phyloP scores from a whole-genome alignment of 1,140 invertebrate species.

The Riptortus pedestris region DNA sequence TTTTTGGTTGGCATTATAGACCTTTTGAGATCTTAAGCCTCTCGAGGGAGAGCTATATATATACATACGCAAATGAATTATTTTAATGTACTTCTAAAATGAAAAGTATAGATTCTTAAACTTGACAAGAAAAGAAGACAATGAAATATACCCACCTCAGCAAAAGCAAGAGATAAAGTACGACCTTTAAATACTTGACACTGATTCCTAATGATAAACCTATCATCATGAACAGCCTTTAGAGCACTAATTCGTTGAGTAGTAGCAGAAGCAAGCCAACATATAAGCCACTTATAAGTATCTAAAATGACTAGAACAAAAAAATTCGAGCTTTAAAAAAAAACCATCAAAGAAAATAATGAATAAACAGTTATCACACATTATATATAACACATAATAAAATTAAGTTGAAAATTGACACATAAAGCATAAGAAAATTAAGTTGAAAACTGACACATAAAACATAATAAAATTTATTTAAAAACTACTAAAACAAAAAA shows the following conservation, averaged over 20 bases:
- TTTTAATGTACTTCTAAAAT: background rate
- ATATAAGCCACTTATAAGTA: constrained; percentile 72
- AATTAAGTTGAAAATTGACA: background rate
- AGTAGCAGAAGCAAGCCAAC: constrained; percentile 61
- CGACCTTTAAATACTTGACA: constrained; percentile 69
- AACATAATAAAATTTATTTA: background rate
- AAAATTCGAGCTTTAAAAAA: too few species aligned
- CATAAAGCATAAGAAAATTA: background rate
- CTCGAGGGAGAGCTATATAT: background rate
- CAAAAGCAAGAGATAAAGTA: constrained; percentile 63
- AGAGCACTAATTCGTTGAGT: constrained; percentile 48
- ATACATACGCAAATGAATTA: background rate
- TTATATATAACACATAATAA: background rate
- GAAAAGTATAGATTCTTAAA: background rate
- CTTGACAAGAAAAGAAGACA: background rate
- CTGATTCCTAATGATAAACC: constrained; percentile 63
- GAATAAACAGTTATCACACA: background rate
- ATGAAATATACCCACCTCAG: constrained; percentile 43
- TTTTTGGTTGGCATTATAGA: background rate
- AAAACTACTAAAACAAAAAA: background rate
- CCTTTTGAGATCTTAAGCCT: background rate
- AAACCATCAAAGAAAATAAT: too few species aligned
- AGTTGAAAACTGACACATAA: background rate
- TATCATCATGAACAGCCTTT: constrained; percentile 44
- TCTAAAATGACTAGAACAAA: constrained; percentile 53